Evolutionary conservation across 1,140 invertebrate genomes (phyloP).

Genomic region (Diabrotica undecimpunctata): DNA sequence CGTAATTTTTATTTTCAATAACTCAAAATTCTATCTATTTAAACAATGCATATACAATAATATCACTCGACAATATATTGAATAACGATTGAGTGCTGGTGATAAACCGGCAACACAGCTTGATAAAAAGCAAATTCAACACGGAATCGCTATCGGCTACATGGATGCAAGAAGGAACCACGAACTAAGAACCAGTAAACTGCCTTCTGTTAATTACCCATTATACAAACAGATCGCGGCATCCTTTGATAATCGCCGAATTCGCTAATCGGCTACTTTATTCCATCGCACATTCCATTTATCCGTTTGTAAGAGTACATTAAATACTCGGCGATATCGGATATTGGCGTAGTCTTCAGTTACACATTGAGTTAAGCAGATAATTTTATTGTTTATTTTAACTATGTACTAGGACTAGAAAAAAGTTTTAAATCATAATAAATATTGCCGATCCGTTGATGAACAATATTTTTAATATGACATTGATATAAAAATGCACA

Average conservation of each 20-base stretch:
- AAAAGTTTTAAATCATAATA: no score
- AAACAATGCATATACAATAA: no score
- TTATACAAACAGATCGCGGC: slow-evolving; percentile 5
- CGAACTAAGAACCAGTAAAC: slow-evolving; percentile 8
- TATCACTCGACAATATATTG: no score
- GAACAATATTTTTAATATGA: no score
- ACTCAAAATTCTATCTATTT: no score
- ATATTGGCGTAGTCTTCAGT: neutral
- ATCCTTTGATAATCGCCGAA: slow-evolving; percentile 1
- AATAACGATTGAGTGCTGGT: no score
- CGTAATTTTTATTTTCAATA: no score
- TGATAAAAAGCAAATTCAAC: neutral
- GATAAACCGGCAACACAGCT: neutral
- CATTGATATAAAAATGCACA: no score
- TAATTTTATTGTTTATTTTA: no score
- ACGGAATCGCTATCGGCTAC: neutral
- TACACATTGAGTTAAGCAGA: neutral
- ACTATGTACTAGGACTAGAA: no score
- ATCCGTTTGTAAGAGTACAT: neutral
- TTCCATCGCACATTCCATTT: neutral
- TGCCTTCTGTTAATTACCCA: neutral
- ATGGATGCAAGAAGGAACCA: neutral
- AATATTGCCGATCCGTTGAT: no score
- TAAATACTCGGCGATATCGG: neutral
- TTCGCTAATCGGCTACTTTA: neutral